Conservation (phyloP, 2,888 invertebrate species). For the Drosophila mayaguana region DNA sequence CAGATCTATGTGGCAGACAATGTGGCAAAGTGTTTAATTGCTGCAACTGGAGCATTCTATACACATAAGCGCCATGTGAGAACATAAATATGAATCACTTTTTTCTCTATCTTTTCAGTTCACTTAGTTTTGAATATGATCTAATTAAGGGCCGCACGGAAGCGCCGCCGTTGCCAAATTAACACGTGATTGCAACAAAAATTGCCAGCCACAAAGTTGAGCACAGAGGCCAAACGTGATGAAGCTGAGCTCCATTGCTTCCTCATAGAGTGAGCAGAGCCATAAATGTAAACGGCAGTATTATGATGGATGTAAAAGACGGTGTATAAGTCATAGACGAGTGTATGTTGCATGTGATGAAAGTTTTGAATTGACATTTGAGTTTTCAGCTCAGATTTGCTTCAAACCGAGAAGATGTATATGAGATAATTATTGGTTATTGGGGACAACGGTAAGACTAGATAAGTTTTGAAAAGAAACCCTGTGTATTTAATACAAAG, state of each 20-base stretch:
- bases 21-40: constrained; percentile 50
- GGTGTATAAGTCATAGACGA: not conserved
- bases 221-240: constrained; percentile 34
- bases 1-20: constrained; percentile 13
- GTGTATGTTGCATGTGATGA: not conserved
- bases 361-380: not conserved
- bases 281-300: not conserved
- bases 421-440: not conserved
- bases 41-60: constrained; percentile 37
- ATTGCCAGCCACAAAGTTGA: constrained; percentile 25
- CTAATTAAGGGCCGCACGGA: constrained; percentile 22
- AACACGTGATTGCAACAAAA: constrained; percentile 53
- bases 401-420: not conserved
- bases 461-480: not conserved
- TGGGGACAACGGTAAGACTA: fast-evolving
- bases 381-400: not conserved
- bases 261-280: constrained; percentile 36
- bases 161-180: constrained; percentile 39
- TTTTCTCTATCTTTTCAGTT: not conserved
- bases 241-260: constrained; percentile 33
- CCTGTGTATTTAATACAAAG: not conserved
- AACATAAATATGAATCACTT: constrained; percentile 24
- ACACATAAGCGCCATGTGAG: constrained; percentile 8
- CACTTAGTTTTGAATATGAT: constrained; percentile 3
- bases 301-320: not conserved